A percentile compares a stretch with the other conserved stretches of the same genome.
phyloP scores from a whole-genome alignment of 2,888 invertebrate species.

The Lycaena phlaeas region DNA sequence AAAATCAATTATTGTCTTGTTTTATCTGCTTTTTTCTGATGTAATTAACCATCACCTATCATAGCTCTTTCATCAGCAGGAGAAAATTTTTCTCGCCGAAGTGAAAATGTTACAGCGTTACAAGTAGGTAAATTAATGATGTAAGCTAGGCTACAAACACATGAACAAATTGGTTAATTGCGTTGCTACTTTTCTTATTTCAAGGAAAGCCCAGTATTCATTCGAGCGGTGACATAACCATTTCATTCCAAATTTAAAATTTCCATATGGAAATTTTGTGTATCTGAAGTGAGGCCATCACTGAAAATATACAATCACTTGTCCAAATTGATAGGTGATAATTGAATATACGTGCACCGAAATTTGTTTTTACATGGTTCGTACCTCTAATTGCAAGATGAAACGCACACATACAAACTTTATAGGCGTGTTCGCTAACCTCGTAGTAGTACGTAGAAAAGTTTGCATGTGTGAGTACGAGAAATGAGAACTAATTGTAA shows the following conservation, averaged over 20 bases:
- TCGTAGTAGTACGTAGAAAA: conserved; percentile 34
- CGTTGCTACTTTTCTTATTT: no score
- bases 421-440: conserved; percentile 53
- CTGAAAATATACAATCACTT: conserved; percentile 34
- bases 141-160: no score
- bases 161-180: no score
- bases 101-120: neutral
- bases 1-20: no score
- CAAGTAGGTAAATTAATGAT: neutral
- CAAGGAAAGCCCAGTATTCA: no score
- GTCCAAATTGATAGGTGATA: conserved; percentile 33
- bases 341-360: conserved; percentile 33
- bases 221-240: neutral
- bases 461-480: conserved; percentile 33
- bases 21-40: no score
- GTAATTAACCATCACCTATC: no score
- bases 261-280: neutral
- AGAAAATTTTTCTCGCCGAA: neutral
- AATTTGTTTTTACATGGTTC: conserved; percentile 29
- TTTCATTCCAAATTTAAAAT: neutral
- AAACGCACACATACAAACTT: conserved; percentile 30
- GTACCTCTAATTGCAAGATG: conserved; percentile 51
- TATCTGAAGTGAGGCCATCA: conserved; percentile 25
- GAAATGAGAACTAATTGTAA: conserved; percentile 35
- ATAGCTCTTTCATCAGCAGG: no score